Evolutionary conservation across 2,113 vertebrate genomes (phyloP).

Genomic region (Corythornis madagascariensis): DNA sequence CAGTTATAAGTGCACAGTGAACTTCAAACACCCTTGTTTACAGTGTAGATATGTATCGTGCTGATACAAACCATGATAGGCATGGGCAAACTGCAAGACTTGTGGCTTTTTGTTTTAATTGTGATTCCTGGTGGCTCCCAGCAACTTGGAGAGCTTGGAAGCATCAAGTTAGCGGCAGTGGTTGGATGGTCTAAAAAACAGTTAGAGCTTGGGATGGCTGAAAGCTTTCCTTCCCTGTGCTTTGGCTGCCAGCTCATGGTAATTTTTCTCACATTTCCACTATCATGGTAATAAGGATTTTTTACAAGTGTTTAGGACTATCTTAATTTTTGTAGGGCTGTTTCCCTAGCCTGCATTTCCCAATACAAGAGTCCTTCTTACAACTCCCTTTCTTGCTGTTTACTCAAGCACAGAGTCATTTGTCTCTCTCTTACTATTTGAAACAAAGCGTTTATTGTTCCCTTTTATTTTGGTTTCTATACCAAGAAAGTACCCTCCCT

Average conservation of each 20-base stretch:
- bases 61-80: not conserved
- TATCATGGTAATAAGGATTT: not conserved
- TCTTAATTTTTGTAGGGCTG: not conserved
- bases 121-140: not conserved
- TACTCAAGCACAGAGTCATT: not conserved
- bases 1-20: not conserved
- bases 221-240: not conserved
- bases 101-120: not conserved
- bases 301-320: not conserved
- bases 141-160: not conserved
- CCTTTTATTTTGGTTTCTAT: not conserved
- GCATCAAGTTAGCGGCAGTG: not conserved
- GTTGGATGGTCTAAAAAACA: not conserved
- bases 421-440: not conserved
- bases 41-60: not conserved
- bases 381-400: constrained; percentile 34
- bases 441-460: not conserved
- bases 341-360: not conserved
- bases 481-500: not conserved
- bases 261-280: not conserved
- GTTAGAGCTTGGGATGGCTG: not conserved
- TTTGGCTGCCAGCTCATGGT: not conserved
- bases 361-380: not conserved
- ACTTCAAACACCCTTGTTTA: not conserved
- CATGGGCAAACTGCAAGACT: not conserved